Evolutionary conservation across 2,888 invertebrate genomes (phyloP), one percentile per base, ranked within the genome.

Genomic region (Enchytraeus crypticus): DNA sequence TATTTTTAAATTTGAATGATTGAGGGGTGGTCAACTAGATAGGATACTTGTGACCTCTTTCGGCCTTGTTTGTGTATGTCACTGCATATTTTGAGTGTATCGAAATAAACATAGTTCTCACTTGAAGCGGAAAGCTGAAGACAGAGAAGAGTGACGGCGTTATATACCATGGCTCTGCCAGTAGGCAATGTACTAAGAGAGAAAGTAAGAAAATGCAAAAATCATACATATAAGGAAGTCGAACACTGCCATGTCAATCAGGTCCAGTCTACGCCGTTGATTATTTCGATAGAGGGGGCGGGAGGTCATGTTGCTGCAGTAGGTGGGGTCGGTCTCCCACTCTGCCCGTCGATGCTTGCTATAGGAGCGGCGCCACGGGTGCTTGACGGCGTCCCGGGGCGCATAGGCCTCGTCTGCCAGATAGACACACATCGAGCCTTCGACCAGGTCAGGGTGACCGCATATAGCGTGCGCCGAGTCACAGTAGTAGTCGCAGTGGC

Each of bases 351-450:
- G 21, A 5, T 61, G 57, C 46, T 66, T 68, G 55, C 58, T 59
- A 56, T 68, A 68, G 21, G 68, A 68, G 30, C 97, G 84, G 71
- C 93, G 84, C 92, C 96, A 97, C 3, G 96, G 96, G 83, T 96
- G 93, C 29, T 21, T 21, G 32, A 45, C n/a, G 38, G 91, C 89
- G 84, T 92, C 92, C 72, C 93, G 84, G 64, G 88, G 86, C n/a
- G n/a, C n/a, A n/a, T n/a, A n/a, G 58, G 90, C 90, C 67, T 89
- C 81, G 23, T 60, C 30, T 3, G 98, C 98, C 69, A 98, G 82
- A 79, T 95, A 96, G 34, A 93, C 92, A 23, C 95, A 93, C 75
- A 97, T 89, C 70, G 95, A 95, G 21, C 92, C 96, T 77, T 97
- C 96, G 66, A 97, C 82, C 82, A 86, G 88, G 76, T 97, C 95